Conservation (phyloP, 2,888 invertebrate genomes). For the Anodontia alba region DNA sequence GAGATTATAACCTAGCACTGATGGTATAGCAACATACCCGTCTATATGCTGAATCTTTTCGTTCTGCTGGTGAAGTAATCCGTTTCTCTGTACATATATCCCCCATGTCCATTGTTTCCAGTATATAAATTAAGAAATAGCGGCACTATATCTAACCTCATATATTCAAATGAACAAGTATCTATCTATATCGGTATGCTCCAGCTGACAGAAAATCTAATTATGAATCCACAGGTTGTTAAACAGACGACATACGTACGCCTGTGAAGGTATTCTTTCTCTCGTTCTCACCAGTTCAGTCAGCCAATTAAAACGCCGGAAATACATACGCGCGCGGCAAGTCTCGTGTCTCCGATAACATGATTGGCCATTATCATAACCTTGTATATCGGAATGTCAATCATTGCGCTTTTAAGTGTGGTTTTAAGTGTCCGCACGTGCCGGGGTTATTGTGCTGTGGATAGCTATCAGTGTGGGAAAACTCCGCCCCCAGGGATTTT, state of each 20-base stretch:
- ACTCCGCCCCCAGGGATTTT: constrained; percentile 69
- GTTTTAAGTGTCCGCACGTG: constrained; percentile 74
- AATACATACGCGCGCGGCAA: constrained; percentile 44
- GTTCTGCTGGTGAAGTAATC: constrained; percentile 47
- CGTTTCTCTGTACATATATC: constrained; percentile 48
- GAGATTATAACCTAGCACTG: no score
- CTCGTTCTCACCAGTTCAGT: constrained; percentile 80
- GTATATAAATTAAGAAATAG: no score
- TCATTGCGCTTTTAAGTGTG: constrained; percentile 66
- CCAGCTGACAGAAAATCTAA: neutral
- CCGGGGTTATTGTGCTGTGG: constrained; percentile 69
- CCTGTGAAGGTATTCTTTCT: constrained; percentile 76
- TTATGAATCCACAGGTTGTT: constrained; percentile 60
- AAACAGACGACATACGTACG: constrained; percentile 72
- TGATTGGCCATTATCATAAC: constrained; percentile 64
- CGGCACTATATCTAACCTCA: neutral
- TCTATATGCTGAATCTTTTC: constrained; percentile 62
- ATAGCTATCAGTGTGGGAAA: constrained; percentile 79
- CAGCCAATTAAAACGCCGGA: constrained; percentile 70
- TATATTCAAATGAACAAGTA: neutral
- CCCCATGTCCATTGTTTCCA: constrained; percentile 37
- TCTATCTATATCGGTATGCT: neutral
- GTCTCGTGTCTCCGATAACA: constrained; percentile 56
- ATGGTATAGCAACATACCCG: no score
- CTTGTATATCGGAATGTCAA: constrained; percentile 66